Percentiles rank a stretch among this genome's conserved stretches.
These are phyloP conservation scores for Vipera ursinii DNA, from an alignment of 2,797 vertebrate species.

Conservation along the genomic window DNA sequence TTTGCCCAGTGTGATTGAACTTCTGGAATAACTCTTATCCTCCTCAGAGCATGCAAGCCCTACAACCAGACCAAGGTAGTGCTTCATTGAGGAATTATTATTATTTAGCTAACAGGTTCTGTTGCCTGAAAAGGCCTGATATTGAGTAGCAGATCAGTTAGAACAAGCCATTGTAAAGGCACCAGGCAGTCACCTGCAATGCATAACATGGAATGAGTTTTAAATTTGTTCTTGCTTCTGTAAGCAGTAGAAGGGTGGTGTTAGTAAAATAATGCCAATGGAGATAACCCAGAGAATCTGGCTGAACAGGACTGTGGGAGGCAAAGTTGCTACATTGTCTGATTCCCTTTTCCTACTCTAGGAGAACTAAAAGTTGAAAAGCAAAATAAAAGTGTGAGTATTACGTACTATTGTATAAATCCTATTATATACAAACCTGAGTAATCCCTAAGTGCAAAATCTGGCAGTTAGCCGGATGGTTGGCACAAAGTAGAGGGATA, in stretches of 20 bases:
- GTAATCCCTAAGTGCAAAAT: neutral
- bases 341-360: neutral
- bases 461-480: neutral
- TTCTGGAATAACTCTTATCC: no score
- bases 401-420: neutral
- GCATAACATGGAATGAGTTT: neutral
- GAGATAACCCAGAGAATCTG: neutral
- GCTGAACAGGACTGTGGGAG: neutral
- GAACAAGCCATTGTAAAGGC: neutral
- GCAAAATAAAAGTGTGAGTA: neutral
- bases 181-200: neutral
- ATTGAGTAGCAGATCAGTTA: neutral
- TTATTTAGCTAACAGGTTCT: neutral
- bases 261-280: neutral
- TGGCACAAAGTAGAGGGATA: neutral
- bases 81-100: neutral
- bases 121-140: neutral
- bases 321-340: neutral
- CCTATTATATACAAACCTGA: neutral
- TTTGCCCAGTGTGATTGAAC: no score
- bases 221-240: neutral
- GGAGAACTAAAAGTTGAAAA: neutral
- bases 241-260: neutral
- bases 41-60: neutral
- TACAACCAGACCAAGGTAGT: neutral